Evolutionary conservation across 2,797 vertebrate species (phyloP).

Genomic region (Micropoecilia bifurca): DNA sequence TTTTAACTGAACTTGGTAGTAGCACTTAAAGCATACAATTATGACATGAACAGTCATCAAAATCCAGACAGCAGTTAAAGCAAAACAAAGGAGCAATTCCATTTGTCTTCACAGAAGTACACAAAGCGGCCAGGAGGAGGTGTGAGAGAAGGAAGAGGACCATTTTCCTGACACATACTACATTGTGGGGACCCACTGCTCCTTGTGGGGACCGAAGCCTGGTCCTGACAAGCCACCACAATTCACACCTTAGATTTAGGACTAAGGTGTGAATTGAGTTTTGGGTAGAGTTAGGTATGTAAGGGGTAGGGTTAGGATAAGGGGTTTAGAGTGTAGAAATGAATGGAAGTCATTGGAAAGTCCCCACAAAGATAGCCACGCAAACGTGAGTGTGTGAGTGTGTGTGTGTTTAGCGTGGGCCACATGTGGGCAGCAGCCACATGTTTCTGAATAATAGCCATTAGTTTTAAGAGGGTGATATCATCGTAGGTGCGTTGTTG

Average conservation of each 20-base stretch:
- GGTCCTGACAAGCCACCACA: too few species aligned
- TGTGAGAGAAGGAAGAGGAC: background rate
- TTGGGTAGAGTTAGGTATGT: too few species aligned
- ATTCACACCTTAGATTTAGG: too few species aligned
- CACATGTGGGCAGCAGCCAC: conserved; percentile 65
- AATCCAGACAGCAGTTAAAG: conserved; percentile 33
- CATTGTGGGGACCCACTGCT: too few species aligned
- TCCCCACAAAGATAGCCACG: too few species aligned
- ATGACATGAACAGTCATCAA: conserved; percentile 31
- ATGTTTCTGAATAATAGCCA: conserved; percentile 76
- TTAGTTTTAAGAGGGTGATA: conserved; percentile 79
- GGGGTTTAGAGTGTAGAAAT: too few species aligned
- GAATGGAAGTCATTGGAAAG: too few species aligned
- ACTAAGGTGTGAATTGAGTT: too few species aligned
- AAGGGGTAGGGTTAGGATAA: too few species aligned
- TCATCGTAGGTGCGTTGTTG: conserved; percentile 63
- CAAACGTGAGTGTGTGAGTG: background rate
- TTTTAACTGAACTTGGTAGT: conserved; percentile 45
- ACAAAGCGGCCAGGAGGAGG: conserved; percentile 22
- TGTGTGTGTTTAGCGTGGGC: conserved; percentile 14
- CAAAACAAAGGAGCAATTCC: conserved; percentile 64
- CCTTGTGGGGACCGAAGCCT: too few species aligned
- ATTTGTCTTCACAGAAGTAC: conserved; percentile 47
- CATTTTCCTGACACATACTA: too few species aligned
- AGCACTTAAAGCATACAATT: conserved; percentile 36